Evolutionary conservation across 2,888 invertebrate genomes (phyloP).

Genomic region (Cetonia aurata): DNA sequence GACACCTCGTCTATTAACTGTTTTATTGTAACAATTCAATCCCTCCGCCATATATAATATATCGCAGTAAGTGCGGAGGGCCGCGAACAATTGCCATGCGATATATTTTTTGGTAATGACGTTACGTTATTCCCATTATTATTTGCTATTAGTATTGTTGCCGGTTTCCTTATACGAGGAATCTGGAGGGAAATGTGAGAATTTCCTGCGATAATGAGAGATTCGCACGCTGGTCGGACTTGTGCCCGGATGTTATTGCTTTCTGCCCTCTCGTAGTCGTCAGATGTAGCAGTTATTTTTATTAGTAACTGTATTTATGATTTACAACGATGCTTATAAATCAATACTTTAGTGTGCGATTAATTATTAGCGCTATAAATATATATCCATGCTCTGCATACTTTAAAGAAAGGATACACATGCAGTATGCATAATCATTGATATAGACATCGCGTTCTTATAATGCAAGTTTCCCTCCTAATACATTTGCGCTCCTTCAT

Average conservation of each 20-base stretch:
- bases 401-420: neutral
- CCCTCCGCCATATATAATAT: conserved; percentile 54
- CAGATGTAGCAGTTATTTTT: conserved; percentile 1
- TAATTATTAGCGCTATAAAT: neutral
- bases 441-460: too few relatives aligned
- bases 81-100: conserved; percentile 55
- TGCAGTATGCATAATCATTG: neutral
- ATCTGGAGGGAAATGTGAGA: conserved; percentile 55
- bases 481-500: too few relatives aligned
- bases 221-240: conserved; percentile 56
- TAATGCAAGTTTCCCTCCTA: too few relatives aligned
- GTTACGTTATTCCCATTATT: conserved; percentile 52
- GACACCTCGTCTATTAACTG: conserved; percentile 69
- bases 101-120: conserved; percentile 63
- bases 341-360: neutral
- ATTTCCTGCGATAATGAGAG: conserved; percentile 58
- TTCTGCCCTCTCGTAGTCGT: conserved; percentile 6
- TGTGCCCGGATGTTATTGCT: conserved; percentile 25
- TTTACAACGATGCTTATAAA: conserved; percentile 10
- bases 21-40: conserved; percentile 68
- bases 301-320: conserved; percentile 10
- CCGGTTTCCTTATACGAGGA: conserved; percentile 58
- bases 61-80: conserved; percentile 43
- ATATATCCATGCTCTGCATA: neutral
- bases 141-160: conserved; percentile 52